phyloP scores from a whole-genome alignment of 2,888 invertebrate species.

The Merodon equestris region DNA sequence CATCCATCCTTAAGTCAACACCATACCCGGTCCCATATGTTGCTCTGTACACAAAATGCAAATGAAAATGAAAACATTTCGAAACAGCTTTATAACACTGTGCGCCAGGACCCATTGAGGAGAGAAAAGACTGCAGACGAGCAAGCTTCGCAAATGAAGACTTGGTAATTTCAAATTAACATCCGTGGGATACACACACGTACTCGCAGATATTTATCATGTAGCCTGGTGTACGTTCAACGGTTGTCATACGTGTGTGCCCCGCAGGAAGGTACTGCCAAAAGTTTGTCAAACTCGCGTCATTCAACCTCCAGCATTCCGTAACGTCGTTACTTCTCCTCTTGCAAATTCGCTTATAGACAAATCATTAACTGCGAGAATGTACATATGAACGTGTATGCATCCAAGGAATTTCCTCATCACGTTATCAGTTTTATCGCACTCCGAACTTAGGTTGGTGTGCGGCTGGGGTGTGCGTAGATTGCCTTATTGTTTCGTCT shows the following conservation, averaged over 20 bases:
- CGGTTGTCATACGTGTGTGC: slow-evolving; percentile 16
- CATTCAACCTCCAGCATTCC: slow-evolving; percentile 47
- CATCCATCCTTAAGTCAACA: slow-evolving; percentile 1
- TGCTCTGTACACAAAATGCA: slow-evolving; percentile 33
- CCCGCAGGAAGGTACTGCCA: slow-evolving; percentile 9
- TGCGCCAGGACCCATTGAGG: slow-evolving; percentile 2
- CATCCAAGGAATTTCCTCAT: slow-evolving; percentile 53
- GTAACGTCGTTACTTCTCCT: slow-evolving; percentile 30
- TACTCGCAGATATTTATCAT: too few species aligned
- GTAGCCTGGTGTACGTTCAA: slow-evolving; percentile 6
- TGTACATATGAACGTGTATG: too few species aligned
- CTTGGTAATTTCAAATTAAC: slow-evolving; percentile 43
- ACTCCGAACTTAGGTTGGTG: slow-evolving; percentile 3
- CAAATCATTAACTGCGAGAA: slow-evolving; percentile 54
- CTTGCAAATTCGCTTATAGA: slow-evolving; percentile 45
- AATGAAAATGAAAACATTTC: slow-evolving; percentile 48
- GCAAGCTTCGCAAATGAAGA: slow-evolving; percentile 11
- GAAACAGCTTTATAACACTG: slow-evolving; percentile 36
- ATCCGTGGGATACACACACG: slow-evolving; percentile 4
- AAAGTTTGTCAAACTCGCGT: slow-evolving; percentile 37
- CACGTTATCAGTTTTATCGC: slow-evolving; percentile 52
- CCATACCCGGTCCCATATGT: slow-evolving; percentile 12
- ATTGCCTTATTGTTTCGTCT: slow-evolving; percentile 39
- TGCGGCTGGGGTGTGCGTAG: neutral
- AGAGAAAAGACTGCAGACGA: slow-evolving; percentile 2